Conservation (phyloP, 2,797 vertebrate genomes). For the Dryobates pubescens region DNA sequence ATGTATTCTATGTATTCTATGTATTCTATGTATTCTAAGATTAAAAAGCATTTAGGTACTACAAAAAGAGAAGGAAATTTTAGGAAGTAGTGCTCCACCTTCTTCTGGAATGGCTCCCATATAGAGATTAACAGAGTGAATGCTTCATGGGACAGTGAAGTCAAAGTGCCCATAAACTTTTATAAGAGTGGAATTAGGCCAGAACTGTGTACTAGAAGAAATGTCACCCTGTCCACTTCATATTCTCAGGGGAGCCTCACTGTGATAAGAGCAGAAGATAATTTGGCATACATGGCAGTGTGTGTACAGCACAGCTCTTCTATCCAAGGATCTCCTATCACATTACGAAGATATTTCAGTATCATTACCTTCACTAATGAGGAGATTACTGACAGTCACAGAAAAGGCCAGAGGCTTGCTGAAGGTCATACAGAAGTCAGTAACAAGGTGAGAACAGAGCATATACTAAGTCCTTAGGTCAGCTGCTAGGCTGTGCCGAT, state of each 20-base stretch:
- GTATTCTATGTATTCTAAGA: too few species aligned
- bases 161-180: constrained; percentile 50
- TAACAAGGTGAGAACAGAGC: background rate
- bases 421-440: background rate
- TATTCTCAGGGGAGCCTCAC: background rate
- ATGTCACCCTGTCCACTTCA: constrained; percentile 30
- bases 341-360: background rate
- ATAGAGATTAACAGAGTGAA: background rate
- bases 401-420: background rate
- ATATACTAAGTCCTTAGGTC: background rate
- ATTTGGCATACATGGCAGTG: background rate
- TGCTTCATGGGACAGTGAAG: constrained; percentile 13
- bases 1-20: too few species aligned
- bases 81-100: background rate
- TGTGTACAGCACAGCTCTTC: background rate
- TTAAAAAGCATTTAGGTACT: background rate
- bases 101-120: background rate
- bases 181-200: constrained; percentile 4
- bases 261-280: background rate
- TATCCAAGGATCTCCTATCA: background rate
- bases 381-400: background rate
- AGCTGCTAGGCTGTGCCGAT: background rate
- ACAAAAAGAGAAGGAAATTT: background rate
- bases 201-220: background rate
- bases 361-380: background rate